Base-by-base conservation (phyloP, 2,888 invertebrate genomes). In the Adelognathus sp. region DNA sequence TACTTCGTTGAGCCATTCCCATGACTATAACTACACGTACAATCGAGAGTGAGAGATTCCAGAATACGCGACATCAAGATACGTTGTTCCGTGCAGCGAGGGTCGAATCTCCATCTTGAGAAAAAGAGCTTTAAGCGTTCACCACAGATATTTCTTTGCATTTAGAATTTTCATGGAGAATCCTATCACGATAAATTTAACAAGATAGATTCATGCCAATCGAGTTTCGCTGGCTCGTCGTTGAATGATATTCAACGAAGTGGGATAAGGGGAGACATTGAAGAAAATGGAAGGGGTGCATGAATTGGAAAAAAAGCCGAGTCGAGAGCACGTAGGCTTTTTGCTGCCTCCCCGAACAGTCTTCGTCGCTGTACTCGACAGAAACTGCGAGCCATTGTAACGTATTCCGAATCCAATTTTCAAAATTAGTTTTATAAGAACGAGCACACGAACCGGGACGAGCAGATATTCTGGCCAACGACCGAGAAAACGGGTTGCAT, bases 1-100 rank as follows among this genome's bases (percentile, higher is more conserved):
- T 89, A 89, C 88, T 88, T 75, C 58, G 74, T 75, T 75, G 69
- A 75, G 67, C 74, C 27, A 44, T 33, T 36, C 1, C 58, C 18
- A 54, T 73, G 69, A 73, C 67, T 67, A 52, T 67, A 61, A 75
- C 67, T 39, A 14, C 60, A 21, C 3, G 24, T 2, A n/a, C 11
- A 36, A 36, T 36, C 24, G 50, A 11, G n/a, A 50, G 60, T 50
- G 52, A 69, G n/a, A n/a, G n/a, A n/a, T n/a, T n/a, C n/a, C n/a
- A 33, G 67, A 69, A 75, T 61, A 69, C 60, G 52, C 39, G 58
- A 44, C 24, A 50, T 24, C 50, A 44, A 9, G 27, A 21, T 66
- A 21, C 74, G 52, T 69, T 60, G 60, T 75, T 58, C 21, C 11
- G n/a, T 58, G 67, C 16, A 60, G 61, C 7, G 67, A 54, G 52